Base-by-base conservation (phyloP, 2,888 invertebrate species). In the Mactromeris polynyma region DNA sequence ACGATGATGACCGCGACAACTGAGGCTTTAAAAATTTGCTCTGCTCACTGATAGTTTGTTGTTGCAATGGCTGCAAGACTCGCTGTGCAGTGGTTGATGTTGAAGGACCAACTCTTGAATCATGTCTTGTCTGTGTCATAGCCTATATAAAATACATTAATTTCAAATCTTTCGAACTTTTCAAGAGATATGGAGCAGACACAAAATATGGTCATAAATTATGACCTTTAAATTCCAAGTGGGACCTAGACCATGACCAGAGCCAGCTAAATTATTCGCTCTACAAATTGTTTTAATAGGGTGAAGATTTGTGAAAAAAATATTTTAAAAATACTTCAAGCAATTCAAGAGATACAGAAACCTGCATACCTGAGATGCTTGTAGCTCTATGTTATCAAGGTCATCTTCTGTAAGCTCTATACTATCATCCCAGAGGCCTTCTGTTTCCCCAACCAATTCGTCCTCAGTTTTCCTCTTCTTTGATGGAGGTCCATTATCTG, bases 401-500 rank as follows among this genome's bases (percentile, higher is more conserved):
- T 92, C 94, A 36, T 92, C 94, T 73, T 94, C 94, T 6, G 94
- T 94, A 21, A 94, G 89, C 33, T 92, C 93, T 38, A 93, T 84
- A 73, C 87, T 89, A 58, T 94, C 94, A 89, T 94, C 94, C 93
- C 93, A 93, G 11, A 89, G 83, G 33, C 91, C 94, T n/a, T 93
- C 94, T 84, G 94, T 94, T 33, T 89, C 93, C 11, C 83, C 89
- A 46, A 79, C 87, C 26, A 85, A 79, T 9, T 87, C 90, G 38
- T 91, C 91, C 9, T 93, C 94, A n/a, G 92, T 91, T 38, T 89
- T 93, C 21, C 93, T 92, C 81, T 93, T 93, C 90, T 95, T 94
- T 31, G 89, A 64, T 40, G 94, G 91, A 26, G 93, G 94, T 19
- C 90, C 90, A 79, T 64, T 54, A 40, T 77, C 84, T 84, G 42